Evolutionary conservation across 1,140 invertebrate genomes (phyloP).

Genomic region (Cotesia typhae): DNA sequence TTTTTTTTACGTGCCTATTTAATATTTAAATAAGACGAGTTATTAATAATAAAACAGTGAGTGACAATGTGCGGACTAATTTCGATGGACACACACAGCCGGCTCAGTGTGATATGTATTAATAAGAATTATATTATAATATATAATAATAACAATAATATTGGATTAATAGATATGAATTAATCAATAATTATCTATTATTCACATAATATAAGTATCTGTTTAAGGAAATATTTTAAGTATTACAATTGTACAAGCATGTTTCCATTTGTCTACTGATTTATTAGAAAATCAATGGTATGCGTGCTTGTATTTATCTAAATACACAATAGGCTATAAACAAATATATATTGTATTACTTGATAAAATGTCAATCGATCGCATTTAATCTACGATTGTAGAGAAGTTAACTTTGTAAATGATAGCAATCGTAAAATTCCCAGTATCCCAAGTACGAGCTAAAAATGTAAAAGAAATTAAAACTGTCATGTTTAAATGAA

Average conservation of each 20-base stretch:
- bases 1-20: conserved; percentile 3
- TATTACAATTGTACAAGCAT: conserved; percentile 23
- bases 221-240: conserved; percentile 35
- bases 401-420: no score
- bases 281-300: background rate
- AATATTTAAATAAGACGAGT: no score
- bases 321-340: conserved; percentile 15
- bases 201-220: conserved; percentile 39
- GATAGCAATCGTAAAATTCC: no score
- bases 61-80: conserved; percentile 45
- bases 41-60: conserved; percentile 30
- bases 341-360: background rate
- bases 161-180: conserved; percentile 38
- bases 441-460: no score
- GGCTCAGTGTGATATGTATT: conserved; percentile 59
- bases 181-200: conserved; percentile 30
- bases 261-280: conserved; percentile 16
- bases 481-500: no score
- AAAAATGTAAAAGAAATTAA: no score
- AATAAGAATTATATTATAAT: conserved; percentile 50
- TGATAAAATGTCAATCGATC: no score
- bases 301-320: conserved; percentile 7
- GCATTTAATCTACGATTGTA: no score
- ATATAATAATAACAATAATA: background rate
- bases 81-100: conserved; percentile 54